Percentiles rank a stretch among this genome's conserved stretches.
phyloP scores from a whole-genome alignment of 2,797 vertebrate genomes.

The Saxicola maurus region DNA sequence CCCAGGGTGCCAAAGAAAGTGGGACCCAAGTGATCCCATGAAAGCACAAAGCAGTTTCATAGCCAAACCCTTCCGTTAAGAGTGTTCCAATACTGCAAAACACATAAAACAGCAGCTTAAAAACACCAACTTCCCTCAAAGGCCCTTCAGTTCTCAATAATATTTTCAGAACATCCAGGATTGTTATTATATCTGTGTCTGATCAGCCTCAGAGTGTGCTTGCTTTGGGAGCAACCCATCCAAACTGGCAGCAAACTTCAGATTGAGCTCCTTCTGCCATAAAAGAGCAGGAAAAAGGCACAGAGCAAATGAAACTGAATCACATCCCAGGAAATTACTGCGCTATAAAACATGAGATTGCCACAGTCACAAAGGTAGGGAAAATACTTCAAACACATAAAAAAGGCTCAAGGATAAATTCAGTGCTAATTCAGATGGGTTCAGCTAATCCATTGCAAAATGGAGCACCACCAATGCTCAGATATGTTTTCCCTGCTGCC shows the following conservation, averaged over 20 bases:
- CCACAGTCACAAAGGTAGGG: neutral
- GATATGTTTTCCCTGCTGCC: neutral
- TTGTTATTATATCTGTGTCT: neutral
- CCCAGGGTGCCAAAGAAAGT: neutral
- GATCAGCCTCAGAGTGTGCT: neutral
- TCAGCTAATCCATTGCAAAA: neutral
- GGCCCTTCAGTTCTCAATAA: neutral
- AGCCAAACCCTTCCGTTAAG: neutral
- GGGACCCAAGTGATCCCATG: neutral
- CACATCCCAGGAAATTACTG: neutral
- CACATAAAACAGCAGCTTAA: neutral
- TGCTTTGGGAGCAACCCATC: neutral
- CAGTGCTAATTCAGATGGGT: neutral
- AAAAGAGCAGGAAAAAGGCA: constrained; percentile 47
- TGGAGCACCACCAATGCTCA: fast-evolving
- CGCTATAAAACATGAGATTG: neutral
- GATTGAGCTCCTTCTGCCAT: neutral
- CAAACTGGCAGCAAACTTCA: neutral
- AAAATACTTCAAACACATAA: neutral
- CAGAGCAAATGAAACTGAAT: neutral
- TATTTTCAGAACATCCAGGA: neutral
- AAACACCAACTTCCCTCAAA: neutral
- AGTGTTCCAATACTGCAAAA: neutral
- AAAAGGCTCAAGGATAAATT: neutral
- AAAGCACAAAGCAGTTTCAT: neutral